phyloP scores from a whole-genome alignment of 2,888 invertebrate genomes.

The Phorcus lineatus region DNA sequence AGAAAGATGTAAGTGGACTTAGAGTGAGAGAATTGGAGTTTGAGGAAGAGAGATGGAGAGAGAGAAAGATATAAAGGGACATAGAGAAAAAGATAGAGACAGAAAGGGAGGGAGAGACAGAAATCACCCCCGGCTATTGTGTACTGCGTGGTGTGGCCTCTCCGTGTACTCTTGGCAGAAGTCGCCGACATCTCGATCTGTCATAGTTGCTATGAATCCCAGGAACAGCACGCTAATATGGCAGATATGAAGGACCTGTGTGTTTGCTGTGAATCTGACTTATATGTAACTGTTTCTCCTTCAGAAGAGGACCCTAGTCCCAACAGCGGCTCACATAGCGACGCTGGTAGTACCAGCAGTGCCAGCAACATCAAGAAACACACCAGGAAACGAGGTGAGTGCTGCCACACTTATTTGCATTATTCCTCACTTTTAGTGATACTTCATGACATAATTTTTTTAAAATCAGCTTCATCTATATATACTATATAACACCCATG shows the following conservation, averaged over 20 bases:
- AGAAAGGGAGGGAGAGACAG: conserved; percentile 22
- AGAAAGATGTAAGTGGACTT: too few species aligned
- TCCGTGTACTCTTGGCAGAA: not conserved
- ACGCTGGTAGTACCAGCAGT: conserved; percentile 29
- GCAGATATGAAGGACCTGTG: conserved; percentile 18
- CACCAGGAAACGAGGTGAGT: conserved; percentile 37
- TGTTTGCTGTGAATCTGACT: not conserved
- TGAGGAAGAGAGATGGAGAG: not conserved
- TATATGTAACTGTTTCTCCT: not conserved
- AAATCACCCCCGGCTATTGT: not conserved
- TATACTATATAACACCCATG: too few species aligned
- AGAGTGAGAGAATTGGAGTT: not conserved
- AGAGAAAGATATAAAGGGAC: not conserved
- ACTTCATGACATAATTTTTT: too few species aligned
- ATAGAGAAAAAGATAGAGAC: conserved; percentile 25
- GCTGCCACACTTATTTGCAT: too few species aligned
- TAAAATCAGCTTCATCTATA: too few species aligned
- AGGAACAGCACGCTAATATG: conserved; percentile 22
- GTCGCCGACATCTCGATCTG: not conserved
- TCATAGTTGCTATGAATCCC: conserved; percentile 20
- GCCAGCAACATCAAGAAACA: conserved; percentile 33
- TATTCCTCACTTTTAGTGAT: too few species aligned
- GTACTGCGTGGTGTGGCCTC: not conserved
- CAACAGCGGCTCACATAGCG: conserved; percentile 31
- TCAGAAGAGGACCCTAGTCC: conserved; percentile 40